phyloP scores from a whole-genome alignment of 2,888 invertebrate species.

The Megastigmus dorsalis region DNA sequence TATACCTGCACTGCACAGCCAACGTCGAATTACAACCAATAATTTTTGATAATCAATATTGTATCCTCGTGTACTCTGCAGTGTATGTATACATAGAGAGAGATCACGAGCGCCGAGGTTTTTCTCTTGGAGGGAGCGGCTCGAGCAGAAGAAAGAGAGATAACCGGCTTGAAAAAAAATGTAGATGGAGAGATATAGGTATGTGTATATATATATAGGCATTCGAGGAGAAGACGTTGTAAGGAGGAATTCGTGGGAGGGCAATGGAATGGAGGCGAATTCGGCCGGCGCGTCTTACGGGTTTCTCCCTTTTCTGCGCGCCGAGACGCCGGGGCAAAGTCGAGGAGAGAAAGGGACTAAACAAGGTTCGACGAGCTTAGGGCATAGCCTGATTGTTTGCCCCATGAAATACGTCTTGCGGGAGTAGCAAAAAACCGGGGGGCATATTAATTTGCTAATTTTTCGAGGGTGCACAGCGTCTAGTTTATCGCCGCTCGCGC shows the following conservation, averaged over 20 bases:
- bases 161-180: no score
- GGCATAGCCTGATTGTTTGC: conserved; percentile 26
- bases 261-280: no score
- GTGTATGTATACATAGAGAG: no score
- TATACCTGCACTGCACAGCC: not conserved
- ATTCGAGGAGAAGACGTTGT: not conserved
- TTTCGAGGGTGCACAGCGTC: not conserved
- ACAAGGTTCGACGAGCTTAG: conserved; percentile 2
- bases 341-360: conserved; percentile 29
- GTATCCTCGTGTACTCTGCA: not conserved
- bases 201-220: not conserved
- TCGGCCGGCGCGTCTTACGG: no score
- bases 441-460: conserved; percentile 39
- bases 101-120: not conserved
- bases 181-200: not conserved
- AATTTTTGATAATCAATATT: conserved; percentile 48
- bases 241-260: no score
- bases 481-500: no score
- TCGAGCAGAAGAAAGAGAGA: not conserved
- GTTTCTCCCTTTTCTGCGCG: conserved; percentile 14
- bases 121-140: not conserved
- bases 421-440: not conserved
- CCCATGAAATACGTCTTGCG: conserved; percentile 11
- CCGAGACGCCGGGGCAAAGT: conserved; percentile 5
- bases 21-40: conserved; percentile 42